Evolutionary conservation across 2,113 vertebrate species (phyloP), one percentile per base, ranked within the genome.

Genomic region (Pelecanoides urinatrix): DNA sequence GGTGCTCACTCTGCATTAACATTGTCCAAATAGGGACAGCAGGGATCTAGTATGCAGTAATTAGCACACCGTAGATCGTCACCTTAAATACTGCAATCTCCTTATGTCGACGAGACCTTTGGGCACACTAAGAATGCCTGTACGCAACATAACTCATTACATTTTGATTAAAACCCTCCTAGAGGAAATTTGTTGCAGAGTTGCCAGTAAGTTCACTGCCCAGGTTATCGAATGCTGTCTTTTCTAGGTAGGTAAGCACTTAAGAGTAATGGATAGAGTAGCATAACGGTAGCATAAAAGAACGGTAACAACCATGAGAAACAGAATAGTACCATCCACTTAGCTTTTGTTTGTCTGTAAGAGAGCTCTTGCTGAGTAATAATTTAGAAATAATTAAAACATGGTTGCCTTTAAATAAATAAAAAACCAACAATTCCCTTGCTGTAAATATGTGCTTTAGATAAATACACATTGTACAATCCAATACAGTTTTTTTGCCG

Each of bases 61-160:
- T 74, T 44, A 27, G 7, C 3, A 21, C 12, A 10, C 16, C 2
- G 5, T 16, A 72, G 65, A 18, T 34, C 9, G 7, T 42, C 15
- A 27, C 49, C 13, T 83, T 38, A 72, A 86, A 50, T 67, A 32
- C 6, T 55, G 6, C 15, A 7, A 5, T 72, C 29, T 56, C 26
- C 9, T 71, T 56, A 11, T 63, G 16, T 42, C 1, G 1, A 14
- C 21, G 74, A 21, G 73, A 23, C 17, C 18, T 59, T 61, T 59
- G 11, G 16, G 23, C 25, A 76, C 23, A 11, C 20, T 30, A 32
- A 56, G 38, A 71, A 25, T 22, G 38, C 8, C 12, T 44, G 6
- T 58, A 58, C 0, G 2, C 9, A 73, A 21, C 1, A 14, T 6
- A 56, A 73, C 21, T 76, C 3, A 1, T 10, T 77, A 22, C 17